These are phyloP conservation scores for Semicossyphus pulcher DNA, from an alignment of 2,113 vertebrate genomes.

Conservation along the genomic window DNA sequence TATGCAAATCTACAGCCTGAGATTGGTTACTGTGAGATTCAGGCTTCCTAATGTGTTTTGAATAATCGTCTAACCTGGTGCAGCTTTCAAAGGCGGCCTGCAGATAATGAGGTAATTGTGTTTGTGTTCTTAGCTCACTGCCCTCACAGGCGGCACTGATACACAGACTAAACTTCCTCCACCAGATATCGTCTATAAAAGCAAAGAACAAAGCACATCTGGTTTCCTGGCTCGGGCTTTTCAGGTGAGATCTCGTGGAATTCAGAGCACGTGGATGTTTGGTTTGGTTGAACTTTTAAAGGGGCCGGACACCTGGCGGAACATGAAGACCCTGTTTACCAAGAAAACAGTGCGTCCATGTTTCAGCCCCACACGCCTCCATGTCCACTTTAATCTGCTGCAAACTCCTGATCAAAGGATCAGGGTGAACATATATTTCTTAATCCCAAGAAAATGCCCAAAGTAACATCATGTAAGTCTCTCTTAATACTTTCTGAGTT, in stretches of 20 bases:
- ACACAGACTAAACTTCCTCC: slow-evolving; percentile 13
- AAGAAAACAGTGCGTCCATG: no score
- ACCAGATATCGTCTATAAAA: slow-evolving; percentile 13
- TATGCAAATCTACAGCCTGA: neutral
- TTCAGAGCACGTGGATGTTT: slow-evolving; percentile 24
- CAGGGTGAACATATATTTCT: no score
- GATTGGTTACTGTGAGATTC: neutral
- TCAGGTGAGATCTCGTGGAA: slow-evolving; percentile 24
- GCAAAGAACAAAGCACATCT: slow-evolving; percentile 24
- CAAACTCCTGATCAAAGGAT: no score
- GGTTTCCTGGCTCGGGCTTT: slow-evolving; percentile 12
- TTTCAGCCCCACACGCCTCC: no score
- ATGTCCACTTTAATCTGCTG: no score
- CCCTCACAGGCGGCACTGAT: neutral
- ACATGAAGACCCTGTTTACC: no score
- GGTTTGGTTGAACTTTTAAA: slow-evolving; percentile 23
- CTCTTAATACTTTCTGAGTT: no score
- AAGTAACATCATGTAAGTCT: no score
- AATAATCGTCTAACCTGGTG: neutral
- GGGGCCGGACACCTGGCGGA: neutral
- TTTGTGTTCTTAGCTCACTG: slow-evolving; percentile 17
- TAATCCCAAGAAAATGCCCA: no score
- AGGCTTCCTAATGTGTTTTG: neutral
- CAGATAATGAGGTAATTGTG: neutral
- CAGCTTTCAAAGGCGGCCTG: neutral